These are phyloP conservation scores for Natator depressus DNA, from an alignment of 2,113 vertebrate species.

Conservation along the genomic window DNA sequence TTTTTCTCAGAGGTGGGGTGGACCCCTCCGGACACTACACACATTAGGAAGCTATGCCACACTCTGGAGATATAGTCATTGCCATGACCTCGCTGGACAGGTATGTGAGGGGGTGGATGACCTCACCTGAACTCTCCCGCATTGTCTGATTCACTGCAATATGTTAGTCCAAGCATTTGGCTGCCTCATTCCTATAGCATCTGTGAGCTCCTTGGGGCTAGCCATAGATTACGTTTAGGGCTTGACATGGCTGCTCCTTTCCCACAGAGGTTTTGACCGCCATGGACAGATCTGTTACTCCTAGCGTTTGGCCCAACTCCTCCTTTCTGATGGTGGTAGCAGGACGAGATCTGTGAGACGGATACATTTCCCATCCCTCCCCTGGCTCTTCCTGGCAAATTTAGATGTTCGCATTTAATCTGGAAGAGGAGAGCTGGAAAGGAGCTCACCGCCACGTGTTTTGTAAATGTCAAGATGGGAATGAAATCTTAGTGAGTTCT, in stretches of 20 bases:
- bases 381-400: not conserved
- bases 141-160: rapidly evolving
- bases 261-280: not conserved
- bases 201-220: slow-evolving; percentile 15
- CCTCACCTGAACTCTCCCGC: not conserved
- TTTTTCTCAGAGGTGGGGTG: rapidly evolving
- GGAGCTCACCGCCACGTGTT: slow-evolving; percentile 20
- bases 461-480: slow-evolving; percentile 60
- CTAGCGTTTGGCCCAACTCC: not conserved
- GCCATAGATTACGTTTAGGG: not conserved
- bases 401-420: slow-evolving; percentile 47
- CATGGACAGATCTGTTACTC: not conserved
- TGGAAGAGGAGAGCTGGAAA: slow-evolving; percentile 45
- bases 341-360: rapidly evolving
- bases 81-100: not conserved
- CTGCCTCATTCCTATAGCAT: not conserved
- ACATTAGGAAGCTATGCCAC: not conserved
- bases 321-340: rapidly evolving
- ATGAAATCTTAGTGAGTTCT: slow-evolving; percentile 53
- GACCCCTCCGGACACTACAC: not conserved
- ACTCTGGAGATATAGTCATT: not conserved
- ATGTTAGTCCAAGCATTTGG: not conserved
- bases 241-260: not conserved
- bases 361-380: not conserved
- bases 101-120: not conserved